A percentile compares a stretch with the other conserved stretches of the same genome.
Evolutionary conservation across 2,888 invertebrate species (phyloP).

Genomic region (Chironomus riparius): DNA sequence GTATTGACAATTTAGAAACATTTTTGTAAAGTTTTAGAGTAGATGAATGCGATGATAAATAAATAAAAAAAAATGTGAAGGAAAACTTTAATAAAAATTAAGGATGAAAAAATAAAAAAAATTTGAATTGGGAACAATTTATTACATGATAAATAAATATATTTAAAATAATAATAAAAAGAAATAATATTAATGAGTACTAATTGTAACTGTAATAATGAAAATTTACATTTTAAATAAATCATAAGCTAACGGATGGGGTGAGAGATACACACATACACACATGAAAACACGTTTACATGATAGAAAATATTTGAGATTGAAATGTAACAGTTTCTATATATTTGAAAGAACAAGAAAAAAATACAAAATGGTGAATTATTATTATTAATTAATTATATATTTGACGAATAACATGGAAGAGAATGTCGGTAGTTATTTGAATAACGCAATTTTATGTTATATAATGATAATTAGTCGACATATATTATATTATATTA

Average conservation of each 20-base stretch:
- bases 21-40: too few relatives aligned
- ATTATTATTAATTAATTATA: not conserved
- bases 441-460: not conserved
- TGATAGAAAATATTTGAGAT: not conserved
- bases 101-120: conserved; percentile 4
- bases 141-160: conserved; percentile 4
- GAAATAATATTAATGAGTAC: not conserved
- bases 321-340: not conserved
- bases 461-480: not conserved
- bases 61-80: not conserved
- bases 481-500: not conserved
- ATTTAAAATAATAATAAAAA: not conserved
- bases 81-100: not conserved
- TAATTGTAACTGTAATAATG: not conserved
- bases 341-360: not conserved
- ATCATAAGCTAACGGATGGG: not conserved
- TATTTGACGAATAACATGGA: not conserved
- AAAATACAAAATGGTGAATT: too few relatives aligned
- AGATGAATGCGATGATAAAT: too few relatives aligned
- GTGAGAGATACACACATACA: not conserved
- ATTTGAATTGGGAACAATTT: conserved; percentile 24
- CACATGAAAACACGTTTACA: not conserved
- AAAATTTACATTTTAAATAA: not conserved
- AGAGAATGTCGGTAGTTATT: not conserved
- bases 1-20: too few relatives aligned